These are phyloP conservation scores for Cygnus olor DNA, from an alignment of 2,797 vertebrate species.

Conservation along the genomic window DNA sequence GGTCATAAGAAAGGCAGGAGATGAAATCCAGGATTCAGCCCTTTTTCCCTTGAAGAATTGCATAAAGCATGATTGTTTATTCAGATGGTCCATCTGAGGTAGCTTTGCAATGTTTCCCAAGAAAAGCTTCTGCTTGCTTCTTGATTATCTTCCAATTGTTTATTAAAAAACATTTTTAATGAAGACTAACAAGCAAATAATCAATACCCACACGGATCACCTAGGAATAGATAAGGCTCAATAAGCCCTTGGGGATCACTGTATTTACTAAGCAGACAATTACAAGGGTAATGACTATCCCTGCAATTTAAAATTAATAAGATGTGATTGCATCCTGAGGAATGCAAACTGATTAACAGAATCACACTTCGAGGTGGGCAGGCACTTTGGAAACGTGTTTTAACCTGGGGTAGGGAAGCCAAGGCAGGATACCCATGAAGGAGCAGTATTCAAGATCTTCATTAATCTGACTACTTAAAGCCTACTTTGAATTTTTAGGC, in stretches of 20 bases:
- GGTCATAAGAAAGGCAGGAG: not conserved
- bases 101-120: not conserved
- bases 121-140: slow-evolving; percentile 22
- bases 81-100: not conserved
- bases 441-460: not conserved
- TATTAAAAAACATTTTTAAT: slow-evolving; percentile 73
- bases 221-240: slow-evolving; percentile 69
- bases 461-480: not conserved
- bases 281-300: slow-evolving; percentile 46
- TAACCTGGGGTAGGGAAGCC: not conserved
- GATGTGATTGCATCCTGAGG: not conserved
- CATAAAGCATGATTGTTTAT: not conserved
- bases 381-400: not conserved
- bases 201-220: slow-evolving; percentile 61
- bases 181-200: slow-evolving; percentile 72
- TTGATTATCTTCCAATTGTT: slow-evolving; percentile 61
- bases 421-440: not conserved
- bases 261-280: slow-evolving; percentile 62
- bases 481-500: not conserved
- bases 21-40: not conserved
- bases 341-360: not conserved
- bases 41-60: not conserved
- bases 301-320: slow-evolving; percentile 63
- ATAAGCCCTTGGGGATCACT: slow-evolving; percentile 61
- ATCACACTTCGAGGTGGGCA: not conserved